These are phyloP conservation scores for Phalanger gymnotis DNA, from an alignment of 2,797 vertebrate species.

Conservation along the genomic window DNA sequence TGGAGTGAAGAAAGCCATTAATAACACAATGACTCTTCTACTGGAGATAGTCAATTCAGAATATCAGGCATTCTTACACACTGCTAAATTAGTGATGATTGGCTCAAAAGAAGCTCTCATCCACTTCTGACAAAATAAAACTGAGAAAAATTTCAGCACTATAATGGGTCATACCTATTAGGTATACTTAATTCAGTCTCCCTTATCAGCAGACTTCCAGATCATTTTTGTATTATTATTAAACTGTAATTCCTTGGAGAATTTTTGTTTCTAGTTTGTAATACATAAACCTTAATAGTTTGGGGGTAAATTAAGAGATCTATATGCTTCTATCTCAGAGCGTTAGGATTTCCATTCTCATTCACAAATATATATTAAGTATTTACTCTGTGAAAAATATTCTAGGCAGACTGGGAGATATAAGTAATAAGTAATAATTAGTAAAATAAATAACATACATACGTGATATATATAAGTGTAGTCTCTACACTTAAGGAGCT, in stretches of 20 bases:
- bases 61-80: background rate
- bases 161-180: background rate
- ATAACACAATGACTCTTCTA: conserved; percentile 54
- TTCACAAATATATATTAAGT: background rate
- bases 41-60: conserved; percentile 14
- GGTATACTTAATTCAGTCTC: background rate
- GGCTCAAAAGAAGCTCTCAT: conserved; percentile 26
- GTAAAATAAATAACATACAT: no score
- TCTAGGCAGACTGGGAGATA: background rate
- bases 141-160: conserved; percentile 26
- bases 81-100: conserved; percentile 13
- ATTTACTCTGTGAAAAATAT: background rate
- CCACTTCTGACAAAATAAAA: conserved; percentile 26
- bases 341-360: background rate
- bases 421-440: background rate
- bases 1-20: conserved; percentile 12
- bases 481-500: background rate
- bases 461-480: background rate
- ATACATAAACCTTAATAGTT: background rate
- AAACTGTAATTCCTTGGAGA: background rate
- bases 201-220: background rate
- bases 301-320: background rate
- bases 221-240: background rate
- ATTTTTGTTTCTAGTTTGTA: conserved; percentile 16
- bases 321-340: background rate